phyloP scores from a whole-genome alignment of 2,113 vertebrate genomes.

The Cyanoderma ruficeps region DNA sequence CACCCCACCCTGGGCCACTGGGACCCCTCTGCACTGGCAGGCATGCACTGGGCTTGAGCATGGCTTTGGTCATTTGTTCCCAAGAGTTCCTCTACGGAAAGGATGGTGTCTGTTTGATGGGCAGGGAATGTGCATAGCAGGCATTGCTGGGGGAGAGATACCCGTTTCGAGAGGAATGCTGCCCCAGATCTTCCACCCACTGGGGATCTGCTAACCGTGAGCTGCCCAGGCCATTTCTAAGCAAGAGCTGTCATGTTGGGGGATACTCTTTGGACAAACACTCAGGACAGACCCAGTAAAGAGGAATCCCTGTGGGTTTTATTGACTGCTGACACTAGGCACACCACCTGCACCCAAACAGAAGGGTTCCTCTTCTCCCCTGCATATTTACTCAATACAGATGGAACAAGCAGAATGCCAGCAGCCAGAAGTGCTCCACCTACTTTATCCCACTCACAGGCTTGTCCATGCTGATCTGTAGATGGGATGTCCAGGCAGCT shows the following conservation, averaged over 20 bases:
- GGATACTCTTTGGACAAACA: background rate
- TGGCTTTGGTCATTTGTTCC: background rate
- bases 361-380: background rate
- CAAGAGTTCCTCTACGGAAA: background rate
- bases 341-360: background rate
- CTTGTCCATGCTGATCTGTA: background rate
- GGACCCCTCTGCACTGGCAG: background rate
- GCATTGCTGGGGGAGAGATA: background rate
- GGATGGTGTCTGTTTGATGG: background rate
- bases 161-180: accelerated
- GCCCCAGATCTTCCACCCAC: background rate
- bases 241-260: background rate
- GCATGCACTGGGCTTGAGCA: accelerated
- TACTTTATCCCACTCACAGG: background rate
- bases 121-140: background rate
- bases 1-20: background rate
- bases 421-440: background rate
- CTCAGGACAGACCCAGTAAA: background rate
- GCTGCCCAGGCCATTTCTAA: background rate
- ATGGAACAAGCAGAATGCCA: background rate
- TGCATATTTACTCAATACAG: accelerated
- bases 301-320: background rate
- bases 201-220: background rate
- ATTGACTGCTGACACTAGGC: accelerated
- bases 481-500: background rate